Evolutionary conservation across 1,140 invertebrate genomes (phyloP), one percentile per base, ranked within the genome.

Genomic region (Zaprionus ornatus): DNA sequence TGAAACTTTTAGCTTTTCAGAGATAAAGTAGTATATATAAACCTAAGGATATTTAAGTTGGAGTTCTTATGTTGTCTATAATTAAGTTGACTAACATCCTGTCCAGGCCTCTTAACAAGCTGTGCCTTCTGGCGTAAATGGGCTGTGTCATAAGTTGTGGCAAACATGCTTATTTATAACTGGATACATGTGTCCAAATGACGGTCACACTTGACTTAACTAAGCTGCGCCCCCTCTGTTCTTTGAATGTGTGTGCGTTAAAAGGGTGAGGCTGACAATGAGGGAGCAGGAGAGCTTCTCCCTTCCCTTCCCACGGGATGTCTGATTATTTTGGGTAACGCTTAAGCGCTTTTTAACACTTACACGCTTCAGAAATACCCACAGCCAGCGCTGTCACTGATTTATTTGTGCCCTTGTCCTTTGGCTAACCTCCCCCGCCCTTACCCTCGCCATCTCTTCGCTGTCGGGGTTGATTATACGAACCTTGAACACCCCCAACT

Each of bases 81-180:
- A 63, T 66, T 37, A 35, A 73, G 35, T 52, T 59, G 13, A 12
- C 55, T 21, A 45, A 77, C 60, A 80, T 77, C 81, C 81, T 75
- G 65, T 52, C 15, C 27, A 60, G 37, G 17, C 37, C 15, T 37
- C 15, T 45, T 40, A 71, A 55, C 63, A 56, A 77, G 66, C 83
- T 84, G 74, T 76, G 56, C 68, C 79, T 85, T 79, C 85, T 90
- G 78, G 55, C 68, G 71, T 65, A 77, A 91, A 91, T 88, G 88
- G 88, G 12, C 75, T 75, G 83, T 91, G 76, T 86, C 83, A 91
- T 77, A 91, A 87, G 70, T 90, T 91, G 80, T 75, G 83, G 80
- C 80, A 91, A 78, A 68, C 78, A 81, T 80, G 74, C 84, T 81
- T 85, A 90, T 81, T 84, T 90, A 90, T 88, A 90, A 90, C 85